Evolutionary conservation across 2,888 invertebrate species (phyloP), one percentile per base, ranked within the genome.

Genomic region (Apantesis nais): DNA sequence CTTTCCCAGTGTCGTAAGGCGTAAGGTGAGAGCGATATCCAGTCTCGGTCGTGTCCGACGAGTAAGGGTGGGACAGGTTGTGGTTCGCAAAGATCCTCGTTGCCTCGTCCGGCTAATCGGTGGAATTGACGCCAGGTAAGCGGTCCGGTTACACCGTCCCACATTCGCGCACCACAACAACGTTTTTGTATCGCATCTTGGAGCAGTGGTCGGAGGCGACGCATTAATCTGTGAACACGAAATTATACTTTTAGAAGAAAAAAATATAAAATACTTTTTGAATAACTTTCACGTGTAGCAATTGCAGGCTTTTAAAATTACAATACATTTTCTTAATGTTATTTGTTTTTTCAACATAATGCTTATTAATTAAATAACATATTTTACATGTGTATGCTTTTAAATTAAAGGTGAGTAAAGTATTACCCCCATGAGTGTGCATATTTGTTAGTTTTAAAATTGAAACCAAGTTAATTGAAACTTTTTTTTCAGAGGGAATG

Each of bases 71-170:
- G 99, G 84, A 99, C 98, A 0, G 99, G 99, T 92, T 99, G 99
- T 52, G 99, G 99, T 89, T 99, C 99, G 93, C 99, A 99, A 77
- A 98, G 97, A 89, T 99, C 99, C 89, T 98, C 98, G 70, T 98
- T 98, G 70, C 98, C 99, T 88, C 99, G 96, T 14, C 99, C 99
- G 60, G 99, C 99, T 74, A 99, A 96, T 73, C 98, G 96, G 95
- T 99, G 99, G 94, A 99, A 99, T 91, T 99, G 99, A 68, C 99
- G 96, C 99, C 99, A 99, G 1, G 99, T 99, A 22, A 99, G 96
- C 44, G 99, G 99, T 0, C 99, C 99, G 78, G 98, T 97, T 61
- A 99, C 98, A 68, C 99, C 98, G 91, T 99, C 99, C 98, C 99
- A 99, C 93, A 98, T 96, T 80, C 98, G 96, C 62, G 97, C 97